phyloP scores from a whole-genome alignment of 2,797 vertebrate genomes.

The Pseudomugil gertrudae region DNA sequence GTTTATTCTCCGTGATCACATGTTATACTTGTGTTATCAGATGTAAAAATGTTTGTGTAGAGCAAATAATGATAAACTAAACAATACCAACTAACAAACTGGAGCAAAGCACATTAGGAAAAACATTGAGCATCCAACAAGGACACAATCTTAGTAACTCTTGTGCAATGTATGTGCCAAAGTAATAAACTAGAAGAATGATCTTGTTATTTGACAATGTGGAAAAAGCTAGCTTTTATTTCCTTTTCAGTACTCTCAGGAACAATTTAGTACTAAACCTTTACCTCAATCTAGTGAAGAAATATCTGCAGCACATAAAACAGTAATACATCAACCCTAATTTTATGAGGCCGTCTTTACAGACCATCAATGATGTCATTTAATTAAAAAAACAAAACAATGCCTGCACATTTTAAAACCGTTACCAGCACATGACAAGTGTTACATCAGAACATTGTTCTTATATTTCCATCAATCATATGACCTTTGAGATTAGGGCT shows the following conservation, averaged over 20 bases:
- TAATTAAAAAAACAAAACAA: slow-evolving; percentile 15
- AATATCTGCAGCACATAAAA: slow-evolving; percentile 15
- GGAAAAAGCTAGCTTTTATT: slow-evolving; percentile 17
- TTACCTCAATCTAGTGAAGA: slow-evolving; percentile 1
- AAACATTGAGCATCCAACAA: background rate
- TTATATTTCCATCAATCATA: slow-evolving; percentile 41
- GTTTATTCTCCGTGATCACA: slow-evolving; percentile 9
- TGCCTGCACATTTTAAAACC: slow-evolving; percentile 47
- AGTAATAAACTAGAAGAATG: slow-evolving; percentile 4
- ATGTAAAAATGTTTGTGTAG: slow-evolving; percentile 11
- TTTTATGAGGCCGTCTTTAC: slow-evolving; percentile 34
- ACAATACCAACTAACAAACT: slow-evolving; percentile 1
- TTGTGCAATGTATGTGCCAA: background rate
- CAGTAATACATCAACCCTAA: slow-evolving; percentile 43
- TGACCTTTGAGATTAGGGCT: slow-evolving; percentile 58
- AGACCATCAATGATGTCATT: slow-evolving; percentile 29
- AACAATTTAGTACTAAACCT: slow-evolving; percentile 35
- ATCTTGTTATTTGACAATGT: background rate
- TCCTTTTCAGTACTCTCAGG: slow-evolving; percentile 15
- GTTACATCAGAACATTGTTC: slow-evolving; percentile 38
- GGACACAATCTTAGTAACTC: background rate
- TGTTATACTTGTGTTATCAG: slow-evolving; percentile 11
- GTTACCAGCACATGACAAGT: slow-evolving; percentile 40
- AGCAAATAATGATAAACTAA: slow-evolving; percentile 15
- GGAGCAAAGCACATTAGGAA: background rate